Percentiles rank a stretch among this genome's conserved stretches.
Conservation (phyloP, 2,797 vertebrate species). For the Poecilia picta region DNA sequence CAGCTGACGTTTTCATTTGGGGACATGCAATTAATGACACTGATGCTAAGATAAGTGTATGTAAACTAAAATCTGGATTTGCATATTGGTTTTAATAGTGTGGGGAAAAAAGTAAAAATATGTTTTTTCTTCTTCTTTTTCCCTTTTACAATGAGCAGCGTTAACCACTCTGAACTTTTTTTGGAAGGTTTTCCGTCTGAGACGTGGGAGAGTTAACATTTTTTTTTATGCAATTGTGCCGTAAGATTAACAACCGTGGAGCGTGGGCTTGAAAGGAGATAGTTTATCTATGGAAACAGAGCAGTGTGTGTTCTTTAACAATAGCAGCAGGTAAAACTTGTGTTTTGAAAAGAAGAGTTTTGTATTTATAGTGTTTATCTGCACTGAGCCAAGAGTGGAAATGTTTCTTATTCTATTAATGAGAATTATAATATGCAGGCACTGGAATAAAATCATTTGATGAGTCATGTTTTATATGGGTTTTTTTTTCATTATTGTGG, state of each 20-base stretch:
- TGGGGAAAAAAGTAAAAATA: not conserved
- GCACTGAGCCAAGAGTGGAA: slow-evolving; percentile 50
- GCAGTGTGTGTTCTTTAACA: slow-evolving; percentile 58
- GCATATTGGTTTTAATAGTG: slow-evolving; percentile 13
- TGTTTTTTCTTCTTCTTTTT: slow-evolving; percentile 24
- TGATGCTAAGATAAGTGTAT: not conserved
- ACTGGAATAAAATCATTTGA: slow-evolving; percentile 39
- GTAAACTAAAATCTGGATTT: not conserved
- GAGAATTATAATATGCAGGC: slow-evolving; percentile 39
- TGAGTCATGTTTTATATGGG: slow-evolving; percentile 21
- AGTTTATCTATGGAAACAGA: slow-evolving; percentile 41
- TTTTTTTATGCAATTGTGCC: slow-evolving; percentile 68
- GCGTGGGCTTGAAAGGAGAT: slow-evolving; percentile 52
- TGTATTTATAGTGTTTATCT: slow-evolving; percentile 64
- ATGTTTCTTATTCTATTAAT: slow-evolving; percentile 39
- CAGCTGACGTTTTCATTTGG: not conserved
- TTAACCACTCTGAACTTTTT: slow-evolving; percentile 40
- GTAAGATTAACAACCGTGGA: slow-evolving; percentile 49
- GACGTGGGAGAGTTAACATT: slow-evolving; percentile 42
- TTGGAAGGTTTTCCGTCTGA: slow-evolving; percentile 43
- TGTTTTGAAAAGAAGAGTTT: slow-evolving; percentile 64
- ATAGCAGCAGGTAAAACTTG: slow-evolving; percentile 58
- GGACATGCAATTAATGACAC: not conserved
- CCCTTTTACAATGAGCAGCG: slow-evolving; percentile 45
- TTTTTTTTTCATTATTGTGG: slow-evolving; percentile 5